A percentile compares a stretch with the other conserved stretches of the same genome.
These are phyloP conservation scores for Drosophila pachea DNA, from an alignment of 1,140 invertebrate genomes.

Conservation along the genomic window DNA sequence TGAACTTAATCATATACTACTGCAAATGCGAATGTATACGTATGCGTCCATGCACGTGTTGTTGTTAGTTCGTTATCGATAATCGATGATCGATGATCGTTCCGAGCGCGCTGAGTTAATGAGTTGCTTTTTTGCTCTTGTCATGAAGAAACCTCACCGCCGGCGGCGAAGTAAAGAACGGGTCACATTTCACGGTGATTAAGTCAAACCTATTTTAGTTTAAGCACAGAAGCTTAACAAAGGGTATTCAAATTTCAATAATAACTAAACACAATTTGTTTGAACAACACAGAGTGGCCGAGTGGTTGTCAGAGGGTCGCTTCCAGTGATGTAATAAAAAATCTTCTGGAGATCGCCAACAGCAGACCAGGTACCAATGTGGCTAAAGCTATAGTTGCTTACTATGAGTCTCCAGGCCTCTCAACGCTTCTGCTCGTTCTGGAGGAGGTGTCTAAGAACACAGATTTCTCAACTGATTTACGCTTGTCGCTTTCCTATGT, in stretches of 20 bases:
- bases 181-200: slow-evolving; percentile 38
- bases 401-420: slow-evolving; percentile 47
- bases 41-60: slow-evolving; percentile 23
- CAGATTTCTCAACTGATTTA: slow-evolving; percentile 63
- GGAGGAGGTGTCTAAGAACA: slow-evolving; percentile 68
- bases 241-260: not conserved
- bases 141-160: slow-evolving; percentile 13
- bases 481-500: slow-evolving; percentile 63
- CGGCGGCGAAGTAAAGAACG: slow-evolving; percentile 16
- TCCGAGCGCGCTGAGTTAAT: slow-evolving; percentile 4
- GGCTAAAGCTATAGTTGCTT: slow-evolving; percentile 55
- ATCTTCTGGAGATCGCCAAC: slow-evolving; percentile 48
- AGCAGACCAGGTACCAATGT: slow-evolving; percentile 63
- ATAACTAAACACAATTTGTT: slow-evolving; percentile 32
- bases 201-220: slow-evolving; percentile 58
- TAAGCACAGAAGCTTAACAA: slow-evolving; percentile 3
- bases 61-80: slow-evolving; percentile 24
- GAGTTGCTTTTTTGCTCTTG: slow-evolving; percentile 28
- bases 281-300: slow-evolving; percentile 23
- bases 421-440: slow-evolving; percentile 47
- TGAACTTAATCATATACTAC: not conserved
- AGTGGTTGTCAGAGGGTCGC: not conserved
- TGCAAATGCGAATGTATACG: not conserved
- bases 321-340: slow-evolving; percentile 11
- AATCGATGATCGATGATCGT: slow-evolving; percentile 26